Evolutionary conservation across 2,113 vertebrate genomes (phyloP).

Genomic region (Condylura cristata): DNA sequence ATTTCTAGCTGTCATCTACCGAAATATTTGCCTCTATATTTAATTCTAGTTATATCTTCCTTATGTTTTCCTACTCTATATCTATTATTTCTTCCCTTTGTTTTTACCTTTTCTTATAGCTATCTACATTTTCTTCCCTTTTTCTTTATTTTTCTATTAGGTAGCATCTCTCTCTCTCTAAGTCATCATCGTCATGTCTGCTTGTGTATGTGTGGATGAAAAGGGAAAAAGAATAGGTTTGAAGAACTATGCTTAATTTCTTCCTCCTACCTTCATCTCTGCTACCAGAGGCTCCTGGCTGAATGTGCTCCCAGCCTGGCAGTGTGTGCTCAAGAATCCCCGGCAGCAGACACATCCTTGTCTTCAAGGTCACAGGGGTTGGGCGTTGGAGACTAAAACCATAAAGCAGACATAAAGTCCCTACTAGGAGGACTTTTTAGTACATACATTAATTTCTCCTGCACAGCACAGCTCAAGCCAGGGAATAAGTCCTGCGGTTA

Average conservation of each 20-base stretch:
- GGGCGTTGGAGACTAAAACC: slow-evolving; percentile 66
- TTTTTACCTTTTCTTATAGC: no score
- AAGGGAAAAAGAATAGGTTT: not conserved
- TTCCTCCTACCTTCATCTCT: not conserved
- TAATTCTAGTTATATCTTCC: no score
- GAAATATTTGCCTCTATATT: no score
- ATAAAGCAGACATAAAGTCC: slow-evolving; percentile 77
- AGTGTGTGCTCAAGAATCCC: not conserved
- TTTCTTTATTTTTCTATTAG: no score
- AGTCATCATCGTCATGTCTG: not conserved
- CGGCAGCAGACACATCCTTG: slow-evolving; percentile 62
- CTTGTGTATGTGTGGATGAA: not conserved
- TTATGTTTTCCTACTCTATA: no score
- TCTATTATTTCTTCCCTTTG: no score
- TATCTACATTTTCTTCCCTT: not conserved
- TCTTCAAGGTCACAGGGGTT: slow-evolving; percentile 69
- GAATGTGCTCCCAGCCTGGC: not conserved
- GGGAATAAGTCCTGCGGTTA: slow-evolving; percentile 67
- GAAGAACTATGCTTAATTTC: not conserved
- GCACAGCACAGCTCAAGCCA: slow-evolving; percentile 70
- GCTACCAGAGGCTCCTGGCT: not conserved
- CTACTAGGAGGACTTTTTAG: slow-evolving; percentile 68
- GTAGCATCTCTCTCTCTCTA: no score
- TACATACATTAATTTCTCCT: not conserved
- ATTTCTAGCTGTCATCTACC: not conserved